phyloP scores from a whole-genome alignment of 92 coral and sea anemone genomes.

The Heteractis magnifica region DNA sequence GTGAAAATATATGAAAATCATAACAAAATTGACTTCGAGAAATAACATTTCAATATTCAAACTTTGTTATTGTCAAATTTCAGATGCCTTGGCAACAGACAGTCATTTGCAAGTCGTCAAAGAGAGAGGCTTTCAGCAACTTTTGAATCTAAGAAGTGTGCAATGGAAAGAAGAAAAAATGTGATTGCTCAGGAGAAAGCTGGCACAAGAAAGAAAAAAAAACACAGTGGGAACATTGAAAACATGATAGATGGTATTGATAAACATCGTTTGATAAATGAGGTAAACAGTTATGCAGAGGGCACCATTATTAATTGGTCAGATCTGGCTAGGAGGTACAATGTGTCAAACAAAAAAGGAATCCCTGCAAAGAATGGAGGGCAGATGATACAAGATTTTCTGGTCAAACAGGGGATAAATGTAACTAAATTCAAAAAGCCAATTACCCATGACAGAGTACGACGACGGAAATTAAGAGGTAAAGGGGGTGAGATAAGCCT shows the following conservation, averaged over 20 bases:
- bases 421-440: background rate
- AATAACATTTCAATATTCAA: too few relatives aligned
- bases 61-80: background rate
- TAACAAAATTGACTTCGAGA: too few relatives aligned
- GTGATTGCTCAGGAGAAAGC: background rate
- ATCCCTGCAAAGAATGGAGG: conserved; percentile 26
- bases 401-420: conserved; percentile 14
- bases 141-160: conserved; percentile 1
- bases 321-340: conserved; percentile 7
- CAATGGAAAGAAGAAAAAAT: conserved; percentile 3
- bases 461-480: conserved; percentile 15
- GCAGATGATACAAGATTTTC: conserved; percentile 12
- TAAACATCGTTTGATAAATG: background rate
- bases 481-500: conserved; percentile 13
- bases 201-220: background rate
- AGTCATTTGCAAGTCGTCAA: conserved; percentile 10
- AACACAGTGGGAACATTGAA: conserved; percentile 9
- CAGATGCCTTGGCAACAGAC: conserved; percentile 25
- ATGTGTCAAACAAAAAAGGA: conserved; percentile 11
- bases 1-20: too few relatives aligned
- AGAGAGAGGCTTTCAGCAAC: conserved; percentile 8
- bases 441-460: background rate
- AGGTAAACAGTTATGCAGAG: background rate
- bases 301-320: conserved; percentile 24
- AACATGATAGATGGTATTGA: background rate